phyloP scores from a whole-genome alignment of 2,888 invertebrate genomes.

The Heliconius ismenius region DNA sequence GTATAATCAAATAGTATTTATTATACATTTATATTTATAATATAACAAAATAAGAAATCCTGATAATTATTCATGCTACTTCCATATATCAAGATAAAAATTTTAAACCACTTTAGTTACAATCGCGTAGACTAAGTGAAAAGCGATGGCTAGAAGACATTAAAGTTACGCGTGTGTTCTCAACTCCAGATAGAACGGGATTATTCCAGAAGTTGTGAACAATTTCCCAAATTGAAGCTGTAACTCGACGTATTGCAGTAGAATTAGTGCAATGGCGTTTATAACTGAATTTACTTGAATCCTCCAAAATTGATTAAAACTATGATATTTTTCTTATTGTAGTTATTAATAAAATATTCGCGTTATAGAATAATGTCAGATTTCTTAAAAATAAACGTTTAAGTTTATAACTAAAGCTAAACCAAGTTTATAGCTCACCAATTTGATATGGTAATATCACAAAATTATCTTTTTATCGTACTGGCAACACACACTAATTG shows the following conservation, averaged over 20 bases:
- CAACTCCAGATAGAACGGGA: slow-evolving; percentile 45
- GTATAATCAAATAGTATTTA: not conserved
- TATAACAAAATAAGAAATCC: not conserved
- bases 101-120: slow-evolving; percentile 22
- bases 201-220: slow-evolving; percentile 47
- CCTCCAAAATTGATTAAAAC: slow-evolving; percentile 1
- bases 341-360: not conserved
- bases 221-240: slow-evolving; percentile 47
- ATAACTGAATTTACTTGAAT: slow-evolving; percentile 3
- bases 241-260: slow-evolving; percentile 44
- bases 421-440: not conserved
- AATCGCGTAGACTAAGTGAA: slow-evolving; percentile 44
- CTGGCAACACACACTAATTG: not conserved
- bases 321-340: not conserved
- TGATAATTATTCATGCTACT: not conserved
- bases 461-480: not conserved
- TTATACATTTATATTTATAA: not conserved
- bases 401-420: no score
- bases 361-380: not conserved
- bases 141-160: slow-evolving; percentile 47
- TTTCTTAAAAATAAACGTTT: not conserved
- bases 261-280: slow-evolving; percentile 39
- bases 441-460: not conserved
- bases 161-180: slow-evolving; percentile 46
- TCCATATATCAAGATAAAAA: slow-evolving; percentile 6